Evolutionary conservation across 2,888 invertebrate species (phyloP).

Genomic region (Synanthedon andrenaeformis): DNA sequence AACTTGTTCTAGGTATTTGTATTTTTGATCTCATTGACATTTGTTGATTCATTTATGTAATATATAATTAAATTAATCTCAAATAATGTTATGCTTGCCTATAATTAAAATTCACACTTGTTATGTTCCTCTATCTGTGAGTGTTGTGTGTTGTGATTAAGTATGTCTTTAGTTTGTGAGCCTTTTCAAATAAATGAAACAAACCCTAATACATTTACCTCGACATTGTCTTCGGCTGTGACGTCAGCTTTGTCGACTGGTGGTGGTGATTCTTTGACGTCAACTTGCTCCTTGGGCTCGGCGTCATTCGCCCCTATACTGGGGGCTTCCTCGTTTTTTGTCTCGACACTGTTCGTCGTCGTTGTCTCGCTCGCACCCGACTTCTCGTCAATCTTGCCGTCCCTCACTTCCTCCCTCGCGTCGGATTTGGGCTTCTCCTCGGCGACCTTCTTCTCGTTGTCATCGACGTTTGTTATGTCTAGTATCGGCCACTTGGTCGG

Average conservation of each 20-base stretch:
- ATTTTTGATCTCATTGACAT: no score
- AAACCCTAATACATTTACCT: neutral
- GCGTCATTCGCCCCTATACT: slow-evolving; percentile 26
- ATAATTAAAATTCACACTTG: no score
- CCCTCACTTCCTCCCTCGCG: slow-evolving; percentile 10
- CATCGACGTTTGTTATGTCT: slow-evolving; percentile 51
- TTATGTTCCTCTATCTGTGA: no score
- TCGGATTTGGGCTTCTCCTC: slow-evolving; percentile 12
- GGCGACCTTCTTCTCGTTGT: slow-evolving; percentile 18
- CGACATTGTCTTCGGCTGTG: neutral
- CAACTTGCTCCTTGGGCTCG: neutral
- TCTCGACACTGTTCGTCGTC: neutral
- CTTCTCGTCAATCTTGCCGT: slow-evolving; percentile 7
- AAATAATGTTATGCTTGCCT: no score
- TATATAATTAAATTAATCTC: no score
- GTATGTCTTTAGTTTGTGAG: no score
- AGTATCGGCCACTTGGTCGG: slow-evolving; percentile 91
- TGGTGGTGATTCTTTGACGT: neutral
- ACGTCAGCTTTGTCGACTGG: neutral
- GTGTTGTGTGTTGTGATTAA: no score
- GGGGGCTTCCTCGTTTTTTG: slow-evolving; percentile 25
- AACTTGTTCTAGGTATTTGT: no score
- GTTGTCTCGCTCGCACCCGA: slow-evolving; percentile 4
- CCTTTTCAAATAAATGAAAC: no score
- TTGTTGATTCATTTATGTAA: no score